Evolutionary conservation across 1,140 invertebrate species (phyloP), one percentile per base, ranked within the genome.

Genomic region (Pteromalus puparum): DNA sequence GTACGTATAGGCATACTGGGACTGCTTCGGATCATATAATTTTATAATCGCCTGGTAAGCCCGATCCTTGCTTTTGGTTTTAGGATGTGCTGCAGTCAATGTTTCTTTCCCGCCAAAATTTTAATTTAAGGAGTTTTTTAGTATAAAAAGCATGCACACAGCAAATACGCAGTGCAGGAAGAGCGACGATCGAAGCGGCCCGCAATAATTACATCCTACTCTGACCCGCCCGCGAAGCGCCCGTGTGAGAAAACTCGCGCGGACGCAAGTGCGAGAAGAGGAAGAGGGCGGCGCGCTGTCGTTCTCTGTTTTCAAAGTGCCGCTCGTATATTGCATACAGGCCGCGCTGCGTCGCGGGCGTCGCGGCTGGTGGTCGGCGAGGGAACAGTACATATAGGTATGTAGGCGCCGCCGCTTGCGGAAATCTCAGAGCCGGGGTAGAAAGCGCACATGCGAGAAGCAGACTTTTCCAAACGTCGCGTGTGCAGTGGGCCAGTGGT

Each of bases 231-330:
- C 48, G 48, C 18, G 48, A 53, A 53, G 48, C 13, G 61, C 24
- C 38, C 9, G 38, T 42, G 38, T 42, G 38, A 21, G 24, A 24
- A 67, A 67, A 67, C 65, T 24, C 67, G 9, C 21, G 68, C 68
- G 26, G 13, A 30, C 26, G 7, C 26, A 72, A 30, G 30, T 34
- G 24, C 65, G 68, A 72, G 24, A 72, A 34, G 68, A 72, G 68
- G 68, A 72, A 34, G 21, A 30, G 26, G 73, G 21, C 21, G 73
- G 34, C 24, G 26, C 12, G 68, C n/a, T 24, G 67, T n/a, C 18
- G 13, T 3, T 72, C 74, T 83, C 81, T 18, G 46, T 30, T 83
- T 83, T 83, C 82, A 83, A 83, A 83, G 82, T 53, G 67, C 67
- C 74, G 75, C 65, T 9, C 46, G 34, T 61, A n/a, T n/a, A 6